phyloP scores from a whole-genome alignment of 2,888 invertebrate species.

The Mythimna impura region DNA sequence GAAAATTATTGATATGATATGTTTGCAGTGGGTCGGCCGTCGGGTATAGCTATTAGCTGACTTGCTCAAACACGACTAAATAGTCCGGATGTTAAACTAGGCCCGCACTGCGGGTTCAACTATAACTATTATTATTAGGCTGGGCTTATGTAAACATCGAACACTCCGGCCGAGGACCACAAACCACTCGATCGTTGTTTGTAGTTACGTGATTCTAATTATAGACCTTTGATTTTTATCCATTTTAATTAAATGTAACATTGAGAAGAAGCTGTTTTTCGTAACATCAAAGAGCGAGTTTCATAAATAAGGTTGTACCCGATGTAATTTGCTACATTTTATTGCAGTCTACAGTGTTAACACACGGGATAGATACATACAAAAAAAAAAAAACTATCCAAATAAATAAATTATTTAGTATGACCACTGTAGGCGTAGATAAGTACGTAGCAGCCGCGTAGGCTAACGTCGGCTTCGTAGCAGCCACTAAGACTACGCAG shows the following conservation, averaged over 20 bases:
- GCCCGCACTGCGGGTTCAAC: conserved; percentile 3
- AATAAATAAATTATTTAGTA: not conserved
- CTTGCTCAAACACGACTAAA: conserved; percentile 12
- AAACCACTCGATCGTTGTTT: not conserved
- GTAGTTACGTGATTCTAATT: too few relatives aligned
- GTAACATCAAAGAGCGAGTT: too few relatives aligned
- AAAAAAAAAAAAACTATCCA: not conserved
- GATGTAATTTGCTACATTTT: too few relatives aligned
- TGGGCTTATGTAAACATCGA: not conserved
- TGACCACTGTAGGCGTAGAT: not conserved
- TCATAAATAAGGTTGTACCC: not conserved
- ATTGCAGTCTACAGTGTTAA: too few relatives aligned
- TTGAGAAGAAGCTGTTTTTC: too few relatives aligned
- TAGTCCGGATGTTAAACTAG: conserved; percentile 45
- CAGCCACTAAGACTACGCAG: not conserved
- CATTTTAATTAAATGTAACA: too few relatives aligned
- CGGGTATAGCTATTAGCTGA: conserved; percentile 11
- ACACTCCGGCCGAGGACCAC: not conserved
- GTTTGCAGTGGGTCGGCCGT: conserved; percentile 11
- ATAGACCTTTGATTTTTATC: too few relatives aligned
- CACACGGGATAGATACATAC: not conserved
- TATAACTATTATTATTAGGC: not conserved
- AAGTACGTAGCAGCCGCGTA: not conserved
- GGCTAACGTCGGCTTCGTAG: not conserved
- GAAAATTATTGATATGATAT: conserved; percentile 1